Conservation (phyloP, 2,888 invertebrate genomes). For the Lacanobia wlatinum region DNA sequence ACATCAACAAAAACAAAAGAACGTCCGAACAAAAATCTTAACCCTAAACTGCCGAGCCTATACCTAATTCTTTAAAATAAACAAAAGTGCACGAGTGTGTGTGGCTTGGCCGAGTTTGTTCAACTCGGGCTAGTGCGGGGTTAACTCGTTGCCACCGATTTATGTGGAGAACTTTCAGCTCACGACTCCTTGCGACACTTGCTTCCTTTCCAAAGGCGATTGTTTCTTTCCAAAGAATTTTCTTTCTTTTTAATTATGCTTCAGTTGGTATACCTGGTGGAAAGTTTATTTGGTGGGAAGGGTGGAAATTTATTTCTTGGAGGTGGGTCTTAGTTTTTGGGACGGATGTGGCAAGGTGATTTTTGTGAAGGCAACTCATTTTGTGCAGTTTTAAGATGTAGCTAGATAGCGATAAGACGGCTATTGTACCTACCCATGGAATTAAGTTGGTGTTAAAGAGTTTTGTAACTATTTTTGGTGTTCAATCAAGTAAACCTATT, state of each 20-base stretch:
- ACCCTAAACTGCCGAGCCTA: slow-evolving; percentile 47
- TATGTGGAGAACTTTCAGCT: slow-evolving; percentile 82
- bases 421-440: too few relatives aligned
- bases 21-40: slow-evolving; percentile 40
- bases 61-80: slow-evolving; percentile 67
- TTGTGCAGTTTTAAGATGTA: not conserved
- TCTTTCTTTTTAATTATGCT: slow-evolving; percentile 71
- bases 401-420: not conserved
- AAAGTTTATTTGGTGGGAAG: slow-evolving; percentile 54
- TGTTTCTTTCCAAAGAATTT: slow-evolving; percentile 75
- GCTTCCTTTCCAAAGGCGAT: slow-evolving; percentile 79
- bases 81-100: slow-evolving; percentile 74
- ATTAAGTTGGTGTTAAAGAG: too few relatives aligned
- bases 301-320: slow-evolving; percentile 26
- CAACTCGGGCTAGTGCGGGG: slow-evolving; percentile 80
- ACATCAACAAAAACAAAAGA: slow-evolving; percentile 32
- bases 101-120: slow-evolving; percentile 80
- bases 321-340: slow-evolving; percentile 14
- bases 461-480: too few relatives aligned
- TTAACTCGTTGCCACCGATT: slow-evolving; percentile 85
- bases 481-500: too few relatives aligned
- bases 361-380: not conserved
- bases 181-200: slow-evolving; percentile 80
- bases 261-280: slow-evolving; percentile 64
- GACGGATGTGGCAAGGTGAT: not conserved